phyloP scores from a whole-genome alignment of 2,888 invertebrate genomes.

The Nephrotoma appendiculata region DNA sequence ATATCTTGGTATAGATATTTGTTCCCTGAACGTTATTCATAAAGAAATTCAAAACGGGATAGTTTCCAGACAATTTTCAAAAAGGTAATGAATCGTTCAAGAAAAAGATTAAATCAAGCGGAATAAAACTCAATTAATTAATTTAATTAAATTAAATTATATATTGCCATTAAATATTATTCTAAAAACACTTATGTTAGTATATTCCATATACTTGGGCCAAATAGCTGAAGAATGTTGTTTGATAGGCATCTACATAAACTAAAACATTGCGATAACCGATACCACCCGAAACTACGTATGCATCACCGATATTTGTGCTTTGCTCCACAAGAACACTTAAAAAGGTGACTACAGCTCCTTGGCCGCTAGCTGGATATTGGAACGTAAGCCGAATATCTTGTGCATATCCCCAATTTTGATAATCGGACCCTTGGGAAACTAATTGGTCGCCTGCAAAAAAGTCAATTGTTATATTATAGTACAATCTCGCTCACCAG shows the following conservation, averaged over 20 bases:
- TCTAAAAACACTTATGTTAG: too few species aligned
- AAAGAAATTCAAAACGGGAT: too few species aligned
- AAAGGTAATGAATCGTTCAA: too few species aligned
- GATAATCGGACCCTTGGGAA: slow-evolving; percentile 21
- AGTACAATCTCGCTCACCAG: too few species aligned
- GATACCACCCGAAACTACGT: slow-evolving; percentile 21
- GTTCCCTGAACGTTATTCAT: too few species aligned
- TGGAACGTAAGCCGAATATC: slow-evolving; percentile 24
- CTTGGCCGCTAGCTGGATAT: slow-evolving; percentile 22
- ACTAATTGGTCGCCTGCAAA: slow-evolving; percentile 23
- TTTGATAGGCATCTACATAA: slow-evolving; percentile 21
- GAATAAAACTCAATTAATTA: too few species aligned
- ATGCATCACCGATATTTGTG: slow-evolving; percentile 19
- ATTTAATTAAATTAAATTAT: too few species aligned
- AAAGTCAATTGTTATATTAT: background rate
- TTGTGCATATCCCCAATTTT: slow-evolving; percentile 18
- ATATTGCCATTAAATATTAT: too few species aligned
- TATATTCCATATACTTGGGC: background rate
- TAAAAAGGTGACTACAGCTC: slow-evolving; percentile 20
- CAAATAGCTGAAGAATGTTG: background rate
- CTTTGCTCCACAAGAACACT: slow-evolving; percentile 23
- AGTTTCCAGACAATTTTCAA: too few species aligned
- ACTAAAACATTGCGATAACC: slow-evolving; percentile 18
- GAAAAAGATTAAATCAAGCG: too few species aligned
- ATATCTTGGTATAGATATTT: too few species aligned